Conservation (phyloP, 2,797 vertebrate genomes). For the Danio aesculapii region DNA sequence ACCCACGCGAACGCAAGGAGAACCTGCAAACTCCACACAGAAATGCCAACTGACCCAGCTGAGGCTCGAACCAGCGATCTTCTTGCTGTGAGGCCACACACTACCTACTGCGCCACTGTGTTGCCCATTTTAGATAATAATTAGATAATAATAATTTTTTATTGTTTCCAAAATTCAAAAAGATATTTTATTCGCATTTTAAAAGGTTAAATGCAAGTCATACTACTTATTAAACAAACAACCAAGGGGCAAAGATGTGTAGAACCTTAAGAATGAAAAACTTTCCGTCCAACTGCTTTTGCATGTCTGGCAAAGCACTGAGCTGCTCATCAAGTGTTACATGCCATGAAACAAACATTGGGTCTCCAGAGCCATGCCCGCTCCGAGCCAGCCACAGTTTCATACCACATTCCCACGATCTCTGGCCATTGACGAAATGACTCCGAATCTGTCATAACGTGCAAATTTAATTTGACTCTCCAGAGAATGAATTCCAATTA, state of each 20-base stretch:
- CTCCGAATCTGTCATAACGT: conserved; percentile 21
- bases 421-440: conserved; percentile 14
- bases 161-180: not conserved
- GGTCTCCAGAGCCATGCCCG: conserved; percentile 2
- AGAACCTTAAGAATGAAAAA: not conserved
- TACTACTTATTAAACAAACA: not conserved
- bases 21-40: no score
- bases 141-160: no score
- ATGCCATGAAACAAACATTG: conserved; percentile 25
- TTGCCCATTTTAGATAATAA: no score
- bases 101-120: no score
- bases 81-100: no score
- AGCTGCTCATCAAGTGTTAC: conserved; percentile 22
- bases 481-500: conserved; percentile 3
- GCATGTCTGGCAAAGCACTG: conserved; percentile 9
- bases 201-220: not conserved
- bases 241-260: not conserved
- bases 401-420: conserved; percentile 34
- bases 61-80: no score
- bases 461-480: conserved; percentile 29
- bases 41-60: no score
- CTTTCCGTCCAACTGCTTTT: not conserved
- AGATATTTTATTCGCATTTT: not conserved
- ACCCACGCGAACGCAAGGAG: no score
- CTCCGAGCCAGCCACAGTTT: conserved; percentile 2